Conservation (phyloP, 2,888 invertebrate species). For the Cheilosia scutellata region DNA sequence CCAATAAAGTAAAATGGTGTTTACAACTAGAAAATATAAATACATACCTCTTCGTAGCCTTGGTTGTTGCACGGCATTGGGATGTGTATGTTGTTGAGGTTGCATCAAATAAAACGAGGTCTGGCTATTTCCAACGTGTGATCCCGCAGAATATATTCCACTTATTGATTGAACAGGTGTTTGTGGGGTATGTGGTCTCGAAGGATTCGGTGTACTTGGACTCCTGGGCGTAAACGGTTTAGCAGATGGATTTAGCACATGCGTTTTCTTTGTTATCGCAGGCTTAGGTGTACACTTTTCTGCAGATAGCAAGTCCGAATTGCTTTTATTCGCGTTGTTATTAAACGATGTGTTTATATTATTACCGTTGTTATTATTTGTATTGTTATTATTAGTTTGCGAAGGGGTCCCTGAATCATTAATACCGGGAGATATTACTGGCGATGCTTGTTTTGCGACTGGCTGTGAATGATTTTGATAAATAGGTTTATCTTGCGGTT, state of each 20-base stretch:
- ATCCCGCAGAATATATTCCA: constrained; percentile 80
- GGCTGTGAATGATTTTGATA: constrained; percentile 65
- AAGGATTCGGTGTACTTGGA: constrained; percentile 87
- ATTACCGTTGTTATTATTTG: constrained; percentile 65
- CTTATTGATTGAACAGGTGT: constrained; percentile 87
- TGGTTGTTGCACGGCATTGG: constrained; percentile 81
- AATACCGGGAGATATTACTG: constrained; percentile 60
- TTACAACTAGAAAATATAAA: not conserved
- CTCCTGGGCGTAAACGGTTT: constrained; percentile 93
- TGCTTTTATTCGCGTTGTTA: constrained; percentile 62
- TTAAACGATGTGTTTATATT: constrained; percentile 68
- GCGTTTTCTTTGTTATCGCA: constrained; percentile 86
- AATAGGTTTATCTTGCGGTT: constrained; percentile 66
- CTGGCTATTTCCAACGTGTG: constrained; percentile 82
- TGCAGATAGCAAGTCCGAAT: constrained; percentile 76
- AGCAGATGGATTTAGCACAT: constrained; percentile 93
- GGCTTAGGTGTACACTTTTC: constrained; percentile 87
- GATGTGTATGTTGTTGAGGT: constrained; percentile 82
- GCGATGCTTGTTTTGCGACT: constrained; percentile 57
- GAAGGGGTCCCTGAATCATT: constrained; percentile 44
- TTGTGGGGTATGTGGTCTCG: constrained; percentile 93
- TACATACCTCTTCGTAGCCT: constrained; percentile 84
- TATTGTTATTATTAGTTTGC: constrained; percentile 48
- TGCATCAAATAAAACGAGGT: constrained; percentile 83
- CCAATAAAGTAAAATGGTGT: not conserved